Evolutionary conservation across 2,888 invertebrate species (phyloP), one percentile per base, ranked within the genome.

Genomic region (Creontiades dilutus): DNA sequence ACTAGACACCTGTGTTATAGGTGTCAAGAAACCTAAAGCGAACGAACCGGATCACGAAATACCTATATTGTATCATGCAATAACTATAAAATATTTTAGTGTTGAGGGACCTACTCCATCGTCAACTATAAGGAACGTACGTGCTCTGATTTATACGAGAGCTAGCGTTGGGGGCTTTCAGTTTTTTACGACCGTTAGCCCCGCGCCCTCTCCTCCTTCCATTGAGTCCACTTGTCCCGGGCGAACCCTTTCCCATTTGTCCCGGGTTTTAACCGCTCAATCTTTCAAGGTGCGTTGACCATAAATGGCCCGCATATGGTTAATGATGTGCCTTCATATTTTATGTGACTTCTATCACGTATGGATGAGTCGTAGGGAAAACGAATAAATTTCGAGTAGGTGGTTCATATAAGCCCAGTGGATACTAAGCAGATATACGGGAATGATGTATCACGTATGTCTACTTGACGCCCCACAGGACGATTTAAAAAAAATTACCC

Each of bases 221-320:
- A 52, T 52, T 52, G 52, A 52, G 52, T 12, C 52, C 52, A 52
- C 52, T n/a, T 57, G 57, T 57, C 57, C 57, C n/a, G n/a, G 57
- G 57, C 57, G 7, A 57, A n/a, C 57, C 57, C n/a, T 68, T 68
- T 23, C 68, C 68, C 23, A 68, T 68, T 68, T 68, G 68, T 68
- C 68, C 68, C 27, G 23, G 68, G 27, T 23, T 68, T 23, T 7
- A 68, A 19, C 68, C 68, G 68, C 68, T 68, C 68, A 68, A 68
- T 68, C 68, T 68, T 68, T 68, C 68, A 23, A 23, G 68, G 68
- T 37, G 68, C 68, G 23, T 68, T 68, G 68, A 11, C 68, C 68
- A 68, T 68, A 68, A 68, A 68, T 68, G 68, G 23, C 19, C 68
- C 68, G 68, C 68, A 23, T 68, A 68, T 68, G 68, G 68, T 23